Percentiles rank a stretch among this genome's conserved stretches.
phyloP scores from a whole-genome alignment of 2,113 vertebrate genomes.

The Callocephalon fimbriatum region DNA sequence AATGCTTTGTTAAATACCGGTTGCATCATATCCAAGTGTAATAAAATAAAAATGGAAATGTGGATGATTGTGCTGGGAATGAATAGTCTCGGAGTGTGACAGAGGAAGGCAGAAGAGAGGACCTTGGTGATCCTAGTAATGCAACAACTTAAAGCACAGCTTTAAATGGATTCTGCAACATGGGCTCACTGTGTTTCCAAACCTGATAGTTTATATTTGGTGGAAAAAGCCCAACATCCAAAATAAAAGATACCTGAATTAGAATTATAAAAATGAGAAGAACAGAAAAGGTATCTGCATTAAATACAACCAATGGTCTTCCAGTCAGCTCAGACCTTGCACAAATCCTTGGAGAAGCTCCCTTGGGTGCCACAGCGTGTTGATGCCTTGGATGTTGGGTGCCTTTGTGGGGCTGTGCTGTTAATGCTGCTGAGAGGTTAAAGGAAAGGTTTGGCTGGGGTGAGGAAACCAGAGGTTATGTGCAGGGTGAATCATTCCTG shows the following conservation, averaged over 20 bases:
- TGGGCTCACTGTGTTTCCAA: background rate
- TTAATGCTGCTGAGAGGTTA: background rate
- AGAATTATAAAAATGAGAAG: background rate
- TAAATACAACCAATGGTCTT: background rate
- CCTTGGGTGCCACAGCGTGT: fast-evolving
- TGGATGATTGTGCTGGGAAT: constrained; percentile 18
- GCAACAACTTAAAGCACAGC: background rate
- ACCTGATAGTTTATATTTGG: background rate
- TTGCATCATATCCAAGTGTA: constrained; percentile 12
- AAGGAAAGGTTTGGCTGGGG: background rate
- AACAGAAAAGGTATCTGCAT: background rate
- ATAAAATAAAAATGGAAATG: constrained; percentile 25
- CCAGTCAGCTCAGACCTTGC: background rate
- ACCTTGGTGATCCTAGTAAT: background rate
- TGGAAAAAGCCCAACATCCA: background rate
- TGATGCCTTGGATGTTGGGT: fast-evolving
- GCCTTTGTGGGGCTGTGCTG: background rate
- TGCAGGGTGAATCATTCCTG: background rate
- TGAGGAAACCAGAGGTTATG: background rate
- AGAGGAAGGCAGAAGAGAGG: background rate
- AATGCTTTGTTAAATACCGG: constrained; percentile 36
- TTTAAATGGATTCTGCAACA: background rate
- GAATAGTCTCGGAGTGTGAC: background rate
- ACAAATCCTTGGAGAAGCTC: background rate
- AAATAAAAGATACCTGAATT: background rate